Conservation (phyloP, 2,797 vertebrate genomes). For the Bucorvus abyssinicus region DNA sequence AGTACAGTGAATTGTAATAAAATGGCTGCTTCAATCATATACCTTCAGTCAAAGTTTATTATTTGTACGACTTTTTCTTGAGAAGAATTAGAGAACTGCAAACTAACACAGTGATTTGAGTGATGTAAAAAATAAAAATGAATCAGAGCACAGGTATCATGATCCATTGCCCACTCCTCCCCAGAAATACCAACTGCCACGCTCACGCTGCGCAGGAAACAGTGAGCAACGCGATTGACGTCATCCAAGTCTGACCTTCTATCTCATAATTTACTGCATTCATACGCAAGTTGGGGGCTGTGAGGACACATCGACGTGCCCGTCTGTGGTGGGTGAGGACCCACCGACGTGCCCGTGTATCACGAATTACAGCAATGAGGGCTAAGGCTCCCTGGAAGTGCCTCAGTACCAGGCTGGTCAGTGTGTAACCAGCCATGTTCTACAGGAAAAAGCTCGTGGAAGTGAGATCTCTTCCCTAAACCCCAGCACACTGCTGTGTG, state of each 20-base stretch:
- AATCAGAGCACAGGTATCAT: neutral
- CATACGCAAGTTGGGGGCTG: neutral
- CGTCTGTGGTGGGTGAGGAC: neutral
- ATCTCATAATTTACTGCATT: neutral
- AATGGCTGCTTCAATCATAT: neutral
- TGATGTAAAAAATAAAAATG: neutral
- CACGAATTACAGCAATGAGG: neutral
- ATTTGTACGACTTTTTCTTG: constrained; percentile 23
- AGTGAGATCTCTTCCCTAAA: neutral
- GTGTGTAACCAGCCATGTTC: neutral
- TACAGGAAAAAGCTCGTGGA: neutral
- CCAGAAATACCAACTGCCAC: neutral
- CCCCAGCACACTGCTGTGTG: neutral
- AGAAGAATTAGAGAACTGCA: neutral
- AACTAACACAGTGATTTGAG: neutral
- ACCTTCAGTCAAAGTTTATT: neutral
- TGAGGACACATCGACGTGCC: neutral
- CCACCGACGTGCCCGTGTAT: neutral
- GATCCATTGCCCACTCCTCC: neutral
- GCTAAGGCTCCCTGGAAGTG: neutral
- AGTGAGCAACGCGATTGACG: neutral
- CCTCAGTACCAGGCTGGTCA: rapidly evolving
- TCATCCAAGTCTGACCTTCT: neutral
- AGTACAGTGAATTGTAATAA: neutral
- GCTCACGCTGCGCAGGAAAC: neutral